Evolutionary conservation across 2,797 vertebrate genomes (phyloP).

Genomic region (Liasis olivaceus): DNA sequence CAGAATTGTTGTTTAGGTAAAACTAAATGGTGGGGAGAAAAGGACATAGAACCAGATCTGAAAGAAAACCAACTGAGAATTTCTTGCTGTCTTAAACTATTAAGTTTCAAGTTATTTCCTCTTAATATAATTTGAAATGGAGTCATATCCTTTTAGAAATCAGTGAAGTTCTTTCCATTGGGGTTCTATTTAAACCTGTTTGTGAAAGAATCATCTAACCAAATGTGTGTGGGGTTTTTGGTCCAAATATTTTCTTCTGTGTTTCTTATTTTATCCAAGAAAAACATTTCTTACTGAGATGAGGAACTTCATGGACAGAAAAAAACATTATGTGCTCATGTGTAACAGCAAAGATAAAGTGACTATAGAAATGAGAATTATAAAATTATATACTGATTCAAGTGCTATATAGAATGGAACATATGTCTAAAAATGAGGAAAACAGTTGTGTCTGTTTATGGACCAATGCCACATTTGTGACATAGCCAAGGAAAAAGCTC

Average conservation of each 20-base stretch:
- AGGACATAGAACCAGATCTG: background rate
- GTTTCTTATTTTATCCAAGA: conserved; percentile 52
- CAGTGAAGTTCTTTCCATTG: background rate
- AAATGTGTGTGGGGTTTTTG: conserved; percentile 17
- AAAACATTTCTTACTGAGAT: conserved; percentile 55
- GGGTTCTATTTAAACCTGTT: conserved; percentile 53
- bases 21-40: background rate
- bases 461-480: conserved; percentile 68
- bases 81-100: background rate
- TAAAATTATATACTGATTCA: conserved; percentile 57
- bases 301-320: conserved; percentile 45
- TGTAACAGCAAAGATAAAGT: conserved; percentile 63
- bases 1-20: background rate
- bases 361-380: conserved; percentile 67
- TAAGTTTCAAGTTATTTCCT: background rate
- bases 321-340: conserved; percentile 62
- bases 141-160: conserved; percentile 51
- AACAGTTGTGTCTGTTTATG: conserved; percentile 72
- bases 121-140: conserved; percentile 49
- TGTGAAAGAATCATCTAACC: conserved; percentile 43
- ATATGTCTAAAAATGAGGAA: conserved; percentile 71
- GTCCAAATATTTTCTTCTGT: conserved; percentile 55
- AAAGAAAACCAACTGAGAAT: background rate
- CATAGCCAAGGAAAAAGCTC: conserved; percentile 68
- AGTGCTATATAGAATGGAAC: conserved; percentile 68